These are phyloP conservation scores for Spermophilus dauricus DNA, from an alignment of 2,113 vertebrate genomes.

Conservation along the genomic window DNA sequence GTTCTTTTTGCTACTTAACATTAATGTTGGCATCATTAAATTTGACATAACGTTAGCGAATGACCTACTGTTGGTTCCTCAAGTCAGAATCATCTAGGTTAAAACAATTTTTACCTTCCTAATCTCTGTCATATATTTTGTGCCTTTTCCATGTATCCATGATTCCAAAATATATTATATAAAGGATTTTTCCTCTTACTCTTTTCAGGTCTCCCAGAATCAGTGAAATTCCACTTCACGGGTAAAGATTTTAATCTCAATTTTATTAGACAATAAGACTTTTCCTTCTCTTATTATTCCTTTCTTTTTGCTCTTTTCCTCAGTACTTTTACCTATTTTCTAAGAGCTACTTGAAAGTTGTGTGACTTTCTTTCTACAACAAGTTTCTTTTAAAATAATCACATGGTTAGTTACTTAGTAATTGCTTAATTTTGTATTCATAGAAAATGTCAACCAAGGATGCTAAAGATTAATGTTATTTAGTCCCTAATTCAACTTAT, in stretches of 20 bases:
- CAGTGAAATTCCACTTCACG: conserved; percentile 96
- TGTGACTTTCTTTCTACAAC: not conserved
- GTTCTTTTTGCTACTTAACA: conserved; percentile 70
- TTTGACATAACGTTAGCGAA: conserved; percentile 52
- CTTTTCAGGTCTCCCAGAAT: conserved; percentile 94
- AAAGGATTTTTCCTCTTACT: conserved; percentile 59
- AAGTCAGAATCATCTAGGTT: conserved; percentile 34
- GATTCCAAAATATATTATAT: not conserved
- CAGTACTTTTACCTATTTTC: not conserved
- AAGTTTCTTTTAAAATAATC: not conserved
- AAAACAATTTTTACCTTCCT: conserved; percentile 26
- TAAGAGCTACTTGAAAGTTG: not conserved
- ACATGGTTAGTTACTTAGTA: not conserved
- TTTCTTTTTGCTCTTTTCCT: conserved; percentile 6
- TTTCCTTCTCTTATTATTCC: not conserved
- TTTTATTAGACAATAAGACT: conserved; percentile 20
- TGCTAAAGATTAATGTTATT: conserved; percentile 11
- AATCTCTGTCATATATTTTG: not conserved
- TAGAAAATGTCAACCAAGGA: not conserved
- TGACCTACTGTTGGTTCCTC: not conserved
- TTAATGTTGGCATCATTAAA: conserved; percentile 50
- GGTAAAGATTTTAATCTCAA: conserved; percentile 86
- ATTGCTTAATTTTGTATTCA: conserved; percentile 14
- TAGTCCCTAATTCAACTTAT: not conserved
- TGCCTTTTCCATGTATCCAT: not conserved